Percentiles rank a stretch among this genome's conserved stretches.
Evolutionary conservation across 2,797 vertebrate genomes (phyloP).

Genomic region (Siniperca undulata): DNA sequence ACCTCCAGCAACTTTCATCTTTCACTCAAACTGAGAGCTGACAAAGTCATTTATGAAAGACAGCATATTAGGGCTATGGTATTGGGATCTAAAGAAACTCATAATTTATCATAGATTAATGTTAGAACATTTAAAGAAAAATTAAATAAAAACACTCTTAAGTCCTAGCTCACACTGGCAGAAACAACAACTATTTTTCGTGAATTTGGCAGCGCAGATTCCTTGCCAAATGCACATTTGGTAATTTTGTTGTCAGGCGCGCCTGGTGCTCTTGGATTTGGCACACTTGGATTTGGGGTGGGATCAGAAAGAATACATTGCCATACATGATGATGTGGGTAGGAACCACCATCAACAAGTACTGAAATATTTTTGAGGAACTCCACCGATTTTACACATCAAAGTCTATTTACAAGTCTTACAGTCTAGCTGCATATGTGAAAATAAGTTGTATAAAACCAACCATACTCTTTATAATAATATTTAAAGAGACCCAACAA

Average conservation of each 20-base stretch:
- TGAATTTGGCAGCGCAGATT: neutral
- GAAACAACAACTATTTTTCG: neutral
- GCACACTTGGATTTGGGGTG: too few species aligned
- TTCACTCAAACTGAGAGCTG: conserved; percentile 23
- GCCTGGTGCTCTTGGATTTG: neutral
- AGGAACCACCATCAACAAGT: too few species aligned
- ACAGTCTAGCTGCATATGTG: too few species aligned
- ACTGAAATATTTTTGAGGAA: too few species aligned
- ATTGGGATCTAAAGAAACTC: neutral
- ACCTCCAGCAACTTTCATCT: conserved; percentile 9
- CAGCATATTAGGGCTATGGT: neutral
- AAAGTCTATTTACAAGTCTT: too few species aligned
- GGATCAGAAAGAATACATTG: too few species aligned
- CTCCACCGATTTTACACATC: too few species aligned
- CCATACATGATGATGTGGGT: neutral
- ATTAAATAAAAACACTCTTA: neutral
- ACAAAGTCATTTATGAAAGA: neutral
- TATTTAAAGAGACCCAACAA: too few species aligned
- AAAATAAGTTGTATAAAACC: too few species aligned
- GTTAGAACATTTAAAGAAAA: neutral
- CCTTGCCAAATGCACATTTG: neutral
- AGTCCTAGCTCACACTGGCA: neutral
- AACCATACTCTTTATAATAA: too few species aligned
- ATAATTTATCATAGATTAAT: neutral
- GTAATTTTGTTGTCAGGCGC: neutral